These are phyloP conservation scores for Lypha dubia DNA, from an alignment of 2,888 invertebrate genomes.

Conservation along the genomic window DNA sequence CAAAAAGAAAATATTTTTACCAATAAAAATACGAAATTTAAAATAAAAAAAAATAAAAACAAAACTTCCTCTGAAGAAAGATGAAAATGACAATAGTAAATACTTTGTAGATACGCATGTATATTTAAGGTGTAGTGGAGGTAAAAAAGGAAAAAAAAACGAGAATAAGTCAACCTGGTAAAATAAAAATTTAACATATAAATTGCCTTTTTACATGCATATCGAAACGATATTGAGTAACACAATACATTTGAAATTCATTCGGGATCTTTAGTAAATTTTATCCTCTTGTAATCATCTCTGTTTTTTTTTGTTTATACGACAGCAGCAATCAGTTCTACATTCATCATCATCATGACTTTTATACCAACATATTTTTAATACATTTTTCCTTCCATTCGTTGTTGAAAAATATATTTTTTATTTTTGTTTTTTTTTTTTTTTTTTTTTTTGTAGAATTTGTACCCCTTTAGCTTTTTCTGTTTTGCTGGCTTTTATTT, in stretches of 20 bases:
- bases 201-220: constrained; percentile 68
- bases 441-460: constrained; percentile 18
- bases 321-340: constrained; percentile 36
- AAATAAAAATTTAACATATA: constrained; percentile 69
- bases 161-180: constrained; percentile 58
- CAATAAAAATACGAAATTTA: constrained; percentile 42
- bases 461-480: constrained; percentile 21
- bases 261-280: constrained; percentile 49
- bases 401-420: constrained; percentile 52
- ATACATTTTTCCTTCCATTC: constrained; percentile 47
- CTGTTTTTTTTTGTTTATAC: too few relatives aligned
- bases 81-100: constrained; percentile 36
- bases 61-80: constrained; percentile 19
- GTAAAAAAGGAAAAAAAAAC: too few relatives aligned
- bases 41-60: not conserved
- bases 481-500: not conserved
- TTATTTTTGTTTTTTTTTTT: too few relatives aligned
- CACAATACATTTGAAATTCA: constrained; percentile 60
- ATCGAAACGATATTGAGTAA: constrained; percentile 56
- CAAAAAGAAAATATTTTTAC: constrained; percentile 19
- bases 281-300: constrained; percentile 13
- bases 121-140: constrained; percentile 6
- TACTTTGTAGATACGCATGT: not conserved
- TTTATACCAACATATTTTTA: constrained; percentile 14
- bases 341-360: constrained; percentile 12